phyloP scores from a whole-genome alignment of 2,113 vertebrate genomes.

The Psophia crepitans region DNA sequence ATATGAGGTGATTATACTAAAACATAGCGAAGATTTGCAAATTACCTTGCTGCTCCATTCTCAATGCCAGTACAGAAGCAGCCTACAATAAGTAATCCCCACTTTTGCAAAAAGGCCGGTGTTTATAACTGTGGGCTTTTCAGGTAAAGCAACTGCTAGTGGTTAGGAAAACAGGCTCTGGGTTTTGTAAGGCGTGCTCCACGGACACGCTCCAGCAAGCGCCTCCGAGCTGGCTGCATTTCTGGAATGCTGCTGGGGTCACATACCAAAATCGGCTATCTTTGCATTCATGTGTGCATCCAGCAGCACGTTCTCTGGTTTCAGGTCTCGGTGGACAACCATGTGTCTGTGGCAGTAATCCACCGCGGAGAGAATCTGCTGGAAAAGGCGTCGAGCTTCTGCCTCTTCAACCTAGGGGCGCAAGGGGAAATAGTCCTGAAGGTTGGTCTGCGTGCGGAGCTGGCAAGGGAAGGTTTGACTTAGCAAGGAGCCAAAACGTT shows the following conservation, averaged over 20 bases:
- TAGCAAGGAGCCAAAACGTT: background rate
- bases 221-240: background rate
- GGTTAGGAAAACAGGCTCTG: constrained; percentile 1
- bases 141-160: background rate
- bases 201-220: constrained; percentile 17
- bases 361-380: constrained; percentile 97
- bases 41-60: background rate
- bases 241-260: constrained; percentile 33
- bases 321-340: constrained; percentile 98
- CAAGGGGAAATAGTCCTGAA: background rate
- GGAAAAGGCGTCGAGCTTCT: constrained; percentile 94
- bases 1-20: background rate
- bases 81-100: background rate
- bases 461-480: background rate
- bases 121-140: background rate
- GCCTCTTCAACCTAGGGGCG: constrained; percentile 86
- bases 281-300: constrained; percentile 97
- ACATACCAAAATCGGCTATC: constrained; percentile 96
- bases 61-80: background rate
- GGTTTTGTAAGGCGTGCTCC: background rate
- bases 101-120: background rate
- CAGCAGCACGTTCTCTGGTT: constrained; percentile 96
- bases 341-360: constrained; percentile 99
- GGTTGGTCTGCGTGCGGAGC: background rate
- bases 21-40: background rate